Conservation (phyloP, 2,888 invertebrate genomes). For the Andrena fulva region DNA sequence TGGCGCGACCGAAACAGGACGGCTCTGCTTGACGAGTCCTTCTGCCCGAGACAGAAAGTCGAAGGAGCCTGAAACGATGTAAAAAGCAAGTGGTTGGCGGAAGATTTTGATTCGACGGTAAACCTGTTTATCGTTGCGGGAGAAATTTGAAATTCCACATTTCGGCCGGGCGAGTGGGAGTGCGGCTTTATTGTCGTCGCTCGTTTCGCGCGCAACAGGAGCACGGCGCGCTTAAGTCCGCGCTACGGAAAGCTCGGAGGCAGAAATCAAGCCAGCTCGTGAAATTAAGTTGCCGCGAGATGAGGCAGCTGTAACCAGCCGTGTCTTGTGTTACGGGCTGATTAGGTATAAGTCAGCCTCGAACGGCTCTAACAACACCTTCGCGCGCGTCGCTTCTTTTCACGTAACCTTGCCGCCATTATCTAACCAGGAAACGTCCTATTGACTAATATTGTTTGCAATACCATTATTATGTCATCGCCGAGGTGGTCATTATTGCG, state of each 20-base stretch:
- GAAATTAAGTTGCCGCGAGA: constrained; percentile 11
- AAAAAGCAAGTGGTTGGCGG: background rate
- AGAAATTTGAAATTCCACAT: background rate
- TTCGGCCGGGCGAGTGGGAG: background rate
- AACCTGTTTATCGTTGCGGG: background rate
- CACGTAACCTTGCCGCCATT: constrained; percentile 55
- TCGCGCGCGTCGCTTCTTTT: constrained; percentile 49
- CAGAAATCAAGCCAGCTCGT: constrained; percentile 1
- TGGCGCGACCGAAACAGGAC: background rate
- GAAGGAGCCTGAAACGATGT: background rate
- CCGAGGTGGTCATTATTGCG: constrained; percentile 52
- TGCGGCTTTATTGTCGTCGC: too few relatives aligned
- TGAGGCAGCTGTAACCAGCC: constrained; percentile 3
- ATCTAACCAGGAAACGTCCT: constrained; percentile 62
- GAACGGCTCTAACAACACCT: constrained; percentile 43
- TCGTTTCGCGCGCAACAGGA: too few relatives aligned
- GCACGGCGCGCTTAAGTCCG: too few relatives aligned
- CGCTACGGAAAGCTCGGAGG: too few relatives aligned
- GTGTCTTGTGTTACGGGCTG: constrained; percentile 30
- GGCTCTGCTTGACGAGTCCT: background rate
- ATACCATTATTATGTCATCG: constrained; percentile 59
- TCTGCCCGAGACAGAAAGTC: background rate
- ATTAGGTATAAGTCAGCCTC: constrained; percentile 38
- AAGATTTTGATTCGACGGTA: background rate
- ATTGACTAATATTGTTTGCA: constrained; percentile 61